Evolutionary conservation across 2,113 vertebrate genomes (phyloP).

Genomic region (Lycaon pictus): DNA sequence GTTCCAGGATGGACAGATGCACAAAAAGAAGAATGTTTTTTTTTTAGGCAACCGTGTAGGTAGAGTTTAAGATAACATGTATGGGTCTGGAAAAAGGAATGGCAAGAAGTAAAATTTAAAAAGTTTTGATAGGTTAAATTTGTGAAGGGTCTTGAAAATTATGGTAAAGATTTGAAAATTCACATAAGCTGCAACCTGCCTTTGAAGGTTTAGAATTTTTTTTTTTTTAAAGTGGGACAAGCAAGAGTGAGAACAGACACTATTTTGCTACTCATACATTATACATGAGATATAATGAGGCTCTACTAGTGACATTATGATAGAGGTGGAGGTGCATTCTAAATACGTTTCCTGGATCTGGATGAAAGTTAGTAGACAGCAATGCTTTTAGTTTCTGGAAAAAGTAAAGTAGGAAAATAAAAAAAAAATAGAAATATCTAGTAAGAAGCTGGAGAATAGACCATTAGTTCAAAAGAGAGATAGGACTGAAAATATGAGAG

Average conservation of each 20-base stretch:
- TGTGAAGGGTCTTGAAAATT: background rate
- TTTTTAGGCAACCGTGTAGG: background rate
- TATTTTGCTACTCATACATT: background rate
- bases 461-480: background rate
- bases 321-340: background rate
- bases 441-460: background rate
- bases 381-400: background rate
- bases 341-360: background rate
- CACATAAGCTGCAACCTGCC: background rate
- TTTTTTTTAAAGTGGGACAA: background rate
- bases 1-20: background rate
- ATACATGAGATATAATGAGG: background rate
- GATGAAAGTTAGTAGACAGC: background rate
- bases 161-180: background rate
- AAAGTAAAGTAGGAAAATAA: background rate
- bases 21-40: background rate
- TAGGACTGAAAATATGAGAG: background rate
- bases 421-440: background rate
- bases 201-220: background rate
- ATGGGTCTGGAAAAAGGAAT: background rate
- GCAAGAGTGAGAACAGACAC: background rate
- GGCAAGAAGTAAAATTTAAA: background rate
- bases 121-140: background rate
- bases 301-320: background rate
- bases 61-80: background rate